A percentile compares a stretch with the other conserved stretches of the same genome.
phyloP scores from a whole-genome alignment of 64 coral and sea anemone genomes.

The Orbicella faveolata region DNA sequence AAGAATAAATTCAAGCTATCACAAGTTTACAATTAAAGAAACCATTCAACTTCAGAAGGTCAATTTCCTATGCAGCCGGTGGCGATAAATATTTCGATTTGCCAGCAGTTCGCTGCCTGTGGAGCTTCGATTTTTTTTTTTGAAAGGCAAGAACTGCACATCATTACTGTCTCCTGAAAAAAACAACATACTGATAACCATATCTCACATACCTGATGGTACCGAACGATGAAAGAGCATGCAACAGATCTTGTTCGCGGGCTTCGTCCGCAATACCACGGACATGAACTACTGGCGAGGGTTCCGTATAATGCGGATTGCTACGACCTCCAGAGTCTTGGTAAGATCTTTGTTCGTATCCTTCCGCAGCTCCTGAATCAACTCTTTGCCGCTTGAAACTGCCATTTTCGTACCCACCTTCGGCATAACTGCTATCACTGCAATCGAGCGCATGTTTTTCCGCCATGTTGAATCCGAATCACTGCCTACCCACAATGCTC shows the following conservation, averaged over 20 bases:
- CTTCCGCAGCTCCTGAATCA: neutral
- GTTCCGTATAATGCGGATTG: constrained; percentile 68
- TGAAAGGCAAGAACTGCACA: too few species aligned
- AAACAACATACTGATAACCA: neutral
- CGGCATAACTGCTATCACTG: constrained; percentile 25
- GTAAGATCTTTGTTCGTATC: constrained; percentile 10
- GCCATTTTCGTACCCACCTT: constrained; percentile 53
- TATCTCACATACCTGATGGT: constrained; percentile 58
- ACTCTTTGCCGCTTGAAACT: constrained; percentile 58
- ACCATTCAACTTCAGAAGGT: neutral
- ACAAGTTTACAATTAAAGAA: neutral
- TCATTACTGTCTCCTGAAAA: neutral
- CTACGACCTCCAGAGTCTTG: neutral
- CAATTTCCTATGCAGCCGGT: neutral
- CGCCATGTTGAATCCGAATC: constrained; percentile 55
- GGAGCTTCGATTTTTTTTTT: too few species aligned
- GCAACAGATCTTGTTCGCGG: constrained; percentile 84
- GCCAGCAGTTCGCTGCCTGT: too few species aligned
- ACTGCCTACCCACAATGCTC: neutral
- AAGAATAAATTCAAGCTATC: neutral
- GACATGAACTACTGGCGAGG: constrained; percentile 89
- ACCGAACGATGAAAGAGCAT: constrained; percentile 66
- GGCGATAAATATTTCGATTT: too few species aligned
- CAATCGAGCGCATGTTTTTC: constrained; percentile 58
- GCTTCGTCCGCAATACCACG: constrained; percentile 89